These are phyloP conservation scores for Bungarus multicinctus DNA, from an alignment of 2,113 vertebrate species.

Conservation along the genomic window DNA sequence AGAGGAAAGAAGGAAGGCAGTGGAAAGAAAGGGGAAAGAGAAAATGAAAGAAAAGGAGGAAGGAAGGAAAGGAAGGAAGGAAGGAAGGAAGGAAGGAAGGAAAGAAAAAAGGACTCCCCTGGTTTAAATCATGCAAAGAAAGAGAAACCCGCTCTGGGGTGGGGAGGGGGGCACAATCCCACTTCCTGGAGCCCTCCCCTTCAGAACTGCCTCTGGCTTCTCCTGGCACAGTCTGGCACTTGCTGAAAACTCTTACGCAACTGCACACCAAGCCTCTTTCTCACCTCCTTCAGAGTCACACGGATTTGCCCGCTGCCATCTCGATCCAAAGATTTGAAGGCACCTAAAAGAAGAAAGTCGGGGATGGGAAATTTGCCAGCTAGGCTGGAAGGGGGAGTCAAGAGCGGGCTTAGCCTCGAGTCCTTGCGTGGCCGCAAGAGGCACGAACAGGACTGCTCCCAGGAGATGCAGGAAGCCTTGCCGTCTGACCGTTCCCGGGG, in stretches of 20 bases:
- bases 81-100: no score
- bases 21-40: no score
- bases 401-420: background rate
- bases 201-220: background rate
- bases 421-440: background rate
- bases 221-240: background rate
- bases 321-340: slow-evolving; percentile 80
- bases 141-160: background rate
- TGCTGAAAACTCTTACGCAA: background rate
- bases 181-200: background rate
- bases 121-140: background rate
- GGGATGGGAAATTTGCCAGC: background rate
- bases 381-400: background rate
- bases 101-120: background rate
- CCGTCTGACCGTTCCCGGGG: no score
- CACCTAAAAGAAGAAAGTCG: slow-evolving; percentile 67
- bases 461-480: no score
- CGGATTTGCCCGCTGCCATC: slow-evolving; percentile 83
- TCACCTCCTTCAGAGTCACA: slow-evolving; percentile 67
- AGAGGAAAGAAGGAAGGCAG: no score
- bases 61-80: no score
- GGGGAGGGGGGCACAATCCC: background rate
- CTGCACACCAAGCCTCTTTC: background rate
- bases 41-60: no score
- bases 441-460: no score